Base-by-base conservation (phyloP, 2,113 vertebrate genomes). In the Hyperopisus bebe region DNA sequence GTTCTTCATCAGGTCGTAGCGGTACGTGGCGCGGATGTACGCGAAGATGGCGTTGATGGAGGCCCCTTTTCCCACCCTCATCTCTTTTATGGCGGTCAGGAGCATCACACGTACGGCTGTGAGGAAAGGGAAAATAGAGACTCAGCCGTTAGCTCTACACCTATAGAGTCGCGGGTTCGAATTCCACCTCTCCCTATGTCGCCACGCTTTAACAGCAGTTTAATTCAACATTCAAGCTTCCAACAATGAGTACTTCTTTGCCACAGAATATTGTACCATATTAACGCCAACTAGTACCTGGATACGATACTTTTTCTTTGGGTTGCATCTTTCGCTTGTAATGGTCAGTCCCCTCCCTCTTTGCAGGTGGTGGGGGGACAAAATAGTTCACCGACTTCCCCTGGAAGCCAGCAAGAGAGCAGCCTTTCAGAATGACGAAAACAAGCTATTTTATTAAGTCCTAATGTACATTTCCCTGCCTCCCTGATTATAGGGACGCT, bases 21-120 rank as follows among this genome's bases (percentile, higher is more conserved):
- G 95, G 77, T 97, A 99, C 1, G 95, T 94, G 89, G 97, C 94
- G 55, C 97, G 96, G 92, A 99, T 96, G 93, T 98, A 98, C 39
- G 98, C 97, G 92, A 98, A 98, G 92, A 99, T 97, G 50, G 97
- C 97, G 90, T 98, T 95, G 91, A 98, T 95, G 0, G 98, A 99
- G 86, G 96, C 97, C 86, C 97, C 98, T 92, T 97, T 99, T 77
- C 97, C 97, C 11, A 97, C 95, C 90, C 96, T 96, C 96, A 97
- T 97, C 95, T 99, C 97, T 91, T 97, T 98, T 89, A 99, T 94
- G 48, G 97, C 98, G 62, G 97, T 94, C 90, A 99, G 92, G 91
- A 99, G 95, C 98, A 99, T 99, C 89, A 98, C 95, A 55, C 98
- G 96, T 88, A 98, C 96, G 86, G 97, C 98, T 99, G 92, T n/a